Conservation (phyloP, 2,113 vertebrate species). For the Centropus unirufus region DNA sequence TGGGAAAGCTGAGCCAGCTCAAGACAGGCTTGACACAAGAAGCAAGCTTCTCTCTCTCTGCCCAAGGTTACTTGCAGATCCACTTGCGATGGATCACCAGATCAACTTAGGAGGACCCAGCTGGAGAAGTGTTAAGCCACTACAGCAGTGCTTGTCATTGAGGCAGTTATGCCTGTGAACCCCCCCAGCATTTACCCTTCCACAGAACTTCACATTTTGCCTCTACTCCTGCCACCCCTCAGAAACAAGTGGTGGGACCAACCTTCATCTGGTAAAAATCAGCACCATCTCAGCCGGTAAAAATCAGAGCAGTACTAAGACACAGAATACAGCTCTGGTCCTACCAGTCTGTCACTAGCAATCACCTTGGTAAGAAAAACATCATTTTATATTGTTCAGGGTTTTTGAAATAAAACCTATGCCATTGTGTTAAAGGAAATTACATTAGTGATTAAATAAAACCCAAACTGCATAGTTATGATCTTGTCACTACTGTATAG, state of each 20-base stretch:
- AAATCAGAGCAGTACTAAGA: not conserved
- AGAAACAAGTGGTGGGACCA: not conserved
- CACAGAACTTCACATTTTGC: not conserved
- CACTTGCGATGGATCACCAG: not conserved
- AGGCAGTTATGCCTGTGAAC: not conserved
- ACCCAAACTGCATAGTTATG: not conserved
- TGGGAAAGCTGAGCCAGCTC: not conserved
- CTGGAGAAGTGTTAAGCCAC: not conserved
- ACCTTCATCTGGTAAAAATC: not conserved
- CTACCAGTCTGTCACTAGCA: not conserved
- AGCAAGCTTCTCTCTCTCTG: not conserved
- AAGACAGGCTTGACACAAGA: not conserved
- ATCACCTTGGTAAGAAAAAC: not conserved
- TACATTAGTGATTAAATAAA: conserved; percentile 6
- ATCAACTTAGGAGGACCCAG: not conserved
- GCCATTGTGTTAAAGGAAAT: not conserved
- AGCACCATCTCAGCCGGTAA: not conserved
- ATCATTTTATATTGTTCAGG: not conserved
- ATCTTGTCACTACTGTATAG: not conserved
- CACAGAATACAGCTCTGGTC: not conserved
- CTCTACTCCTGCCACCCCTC: not conserved
- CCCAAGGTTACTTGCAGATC: not conserved
- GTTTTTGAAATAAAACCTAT: not conserved
- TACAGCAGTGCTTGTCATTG: not conserved
- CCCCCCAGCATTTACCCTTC: not conserved